Base-by-base conservation (phyloP, 1,140 invertebrate species). In the Nylanderia fulva region DNA sequence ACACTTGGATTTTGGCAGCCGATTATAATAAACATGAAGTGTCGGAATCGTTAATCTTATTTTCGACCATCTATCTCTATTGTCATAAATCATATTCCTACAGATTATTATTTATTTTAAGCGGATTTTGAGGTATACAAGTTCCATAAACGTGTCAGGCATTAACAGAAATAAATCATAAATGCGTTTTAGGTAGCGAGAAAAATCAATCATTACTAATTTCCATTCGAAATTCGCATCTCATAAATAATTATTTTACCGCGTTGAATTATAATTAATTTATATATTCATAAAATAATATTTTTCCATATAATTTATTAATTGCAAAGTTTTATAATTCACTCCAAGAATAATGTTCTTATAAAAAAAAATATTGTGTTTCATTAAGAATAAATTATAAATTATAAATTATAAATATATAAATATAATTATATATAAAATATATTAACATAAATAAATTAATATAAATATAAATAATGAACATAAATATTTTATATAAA, bases 11-110 rank as follows among this genome's bases (percentile, higher is more conserved):
- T 72, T 29, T 29, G n/a, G 11, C 18, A 21, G 1, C 3, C 69
- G n/a, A 72, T 60, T 56, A 27, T 21, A 11, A 58, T 72, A 72
- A 54, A 72, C 42, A 9, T 36, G 42, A 66, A 24, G 18, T 29
- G 52, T 52, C 24, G 24, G 1, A 33, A 24, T 72, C 27, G 7
- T 52, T 24, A 54, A 72, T 72, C 48, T 72, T 36, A 72, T 33
- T 72, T 45, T 54, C 48, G 29, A 27, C 18, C 15, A 13, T 52
- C 2, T 1, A 72, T 36, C 0, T 52, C 2, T 33, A 1, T 11
- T 42, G n/a, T n/a, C n/a, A n/a, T 42, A 42, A 42, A 71, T 29
- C 5, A 2, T 36, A 71, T 24, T 33, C 9, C 3, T 21, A 60
- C 36, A 24, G 8, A 52, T n/a, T 18, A 58, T 58, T 58, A 58